A percentile compares a stretch with the other conserved stretches of the same genome.
These are phyloP conservation scores for Cirrhinus molitorella DNA, from an alignment of 2,797 vertebrate species.

Conservation along the genomic window DNA sequence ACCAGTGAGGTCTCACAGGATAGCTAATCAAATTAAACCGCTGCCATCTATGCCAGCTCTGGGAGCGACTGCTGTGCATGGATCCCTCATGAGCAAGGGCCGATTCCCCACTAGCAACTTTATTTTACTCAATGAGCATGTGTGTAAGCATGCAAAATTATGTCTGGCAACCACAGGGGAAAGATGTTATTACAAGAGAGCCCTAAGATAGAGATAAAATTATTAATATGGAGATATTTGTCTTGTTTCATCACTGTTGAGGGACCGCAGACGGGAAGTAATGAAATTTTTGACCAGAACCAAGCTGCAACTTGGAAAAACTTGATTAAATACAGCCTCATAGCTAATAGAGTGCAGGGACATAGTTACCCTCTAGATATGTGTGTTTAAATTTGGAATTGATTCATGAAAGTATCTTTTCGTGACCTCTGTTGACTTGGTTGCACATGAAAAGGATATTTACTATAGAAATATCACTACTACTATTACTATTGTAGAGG, in stretches of 20 bases:
- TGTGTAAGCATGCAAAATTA: not conserved
- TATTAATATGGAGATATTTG: constrained; percentile 30
- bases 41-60: constrained; percentile 15
- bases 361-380: not conserved
- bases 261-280: not conserved
- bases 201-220: constrained; percentile 8
- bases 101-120: not conserved
- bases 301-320: not conserved
- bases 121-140: constrained; percentile 2
- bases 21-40: constrained; percentile 24
- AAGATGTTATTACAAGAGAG: constrained; percentile 3
- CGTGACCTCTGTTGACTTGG: not conserved
- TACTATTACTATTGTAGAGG: not conserved
- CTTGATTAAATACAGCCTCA: not conserved
- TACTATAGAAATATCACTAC: not conserved
- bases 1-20: constrained; percentile 15
- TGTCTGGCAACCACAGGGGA: constrained; percentile 2
- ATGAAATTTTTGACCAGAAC: not conserved
- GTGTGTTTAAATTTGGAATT: not conserved
- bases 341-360: not conserved
- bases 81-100: constrained; percentile 3
- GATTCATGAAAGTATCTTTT: not conserved
- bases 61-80: not conserved
- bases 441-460: not conserved
- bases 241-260: not conserved